Base-by-base conservation (phyloP, 2,888 invertebrate species). In the Prostheceraeus crozeri region DNA sequence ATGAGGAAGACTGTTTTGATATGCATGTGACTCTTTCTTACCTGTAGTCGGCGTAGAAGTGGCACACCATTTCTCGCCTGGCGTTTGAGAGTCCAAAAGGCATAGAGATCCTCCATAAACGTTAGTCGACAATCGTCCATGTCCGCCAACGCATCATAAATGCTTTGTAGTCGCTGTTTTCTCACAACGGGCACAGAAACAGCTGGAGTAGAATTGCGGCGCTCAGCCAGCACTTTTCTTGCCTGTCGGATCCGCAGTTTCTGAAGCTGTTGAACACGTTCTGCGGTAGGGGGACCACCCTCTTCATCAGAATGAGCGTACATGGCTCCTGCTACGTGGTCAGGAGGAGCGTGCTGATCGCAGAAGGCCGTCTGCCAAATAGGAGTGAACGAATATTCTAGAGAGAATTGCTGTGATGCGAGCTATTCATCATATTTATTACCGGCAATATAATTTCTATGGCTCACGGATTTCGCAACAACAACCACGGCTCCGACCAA, bases 291-390 rank as follows among this genome's bases (percentile, higher is more conserved):
- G 16, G 14, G 23, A 45, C 23, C 53, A 28, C 3, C 33, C 19
- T 54, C 55, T 25, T 46, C 35, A 25, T 46, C 58, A 11, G 48
- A 40, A 30, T 8, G 10, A 1, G 59, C 58, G 35, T 58, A 58
- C 58, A 58, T 58, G n/a, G 21, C 52, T 11, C 19, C 55, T 35
- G 19, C 11, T 35, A 48, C 54, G 10, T 58, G 51, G 63, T 74
- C 83, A 0, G 83, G 80, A 0, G 90, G 89, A 0, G 90, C 87
- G 72, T 96, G 96, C 0, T 87, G 83, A 75, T 93, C 90, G 75
- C 96, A 96, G 74, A 86, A 96, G 10, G 94, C 94, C 69, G 89
- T 89, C n/a, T n/a, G n/a, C n/a, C n/a, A n/a, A n/a, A n/a, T n/a
- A n/a, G n/a, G n/a, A 76, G 94, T 94, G 70, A 90, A 86, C 0